Conservation (phyloP, 2,888 invertebrate genomes). For the Hirtodrosophila histrioides region DNA sequence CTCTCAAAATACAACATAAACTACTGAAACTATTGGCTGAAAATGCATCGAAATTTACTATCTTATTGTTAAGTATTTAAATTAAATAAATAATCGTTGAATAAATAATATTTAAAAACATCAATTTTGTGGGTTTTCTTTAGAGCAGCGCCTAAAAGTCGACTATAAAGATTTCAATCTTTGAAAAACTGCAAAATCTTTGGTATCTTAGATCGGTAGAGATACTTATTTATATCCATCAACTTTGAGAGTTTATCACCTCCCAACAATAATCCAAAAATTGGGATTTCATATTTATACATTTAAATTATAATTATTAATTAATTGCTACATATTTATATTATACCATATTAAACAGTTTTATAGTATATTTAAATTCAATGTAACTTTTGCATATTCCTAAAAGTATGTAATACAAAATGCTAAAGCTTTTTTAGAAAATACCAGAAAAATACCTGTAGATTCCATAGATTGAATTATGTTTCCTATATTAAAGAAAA, state of each 20-base stretch:
- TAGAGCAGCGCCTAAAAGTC: conserved; percentile 51
- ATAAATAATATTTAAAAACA: conserved; percentile 6
- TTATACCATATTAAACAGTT: no score
- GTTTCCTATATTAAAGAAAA: no score
- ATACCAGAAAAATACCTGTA: neutral
- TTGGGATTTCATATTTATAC: no score
- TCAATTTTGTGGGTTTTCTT: neutral
- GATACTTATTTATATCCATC: no score
- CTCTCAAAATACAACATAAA: conserved; percentile 6
- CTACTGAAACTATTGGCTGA: conserved; percentile 39
- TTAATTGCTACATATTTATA: no score
- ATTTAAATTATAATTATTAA: no score
- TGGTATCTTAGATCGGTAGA: no score
- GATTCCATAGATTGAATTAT: no score
- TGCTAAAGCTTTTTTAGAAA: neutral
- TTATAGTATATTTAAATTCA: neutral
- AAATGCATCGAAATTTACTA: conserved; percentile 39
- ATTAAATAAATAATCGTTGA: conserved; percentile 70
- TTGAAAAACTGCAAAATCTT: no score
- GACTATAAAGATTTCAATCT: conserved; percentile 12
- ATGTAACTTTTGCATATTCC: neutral
- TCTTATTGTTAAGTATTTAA: conserved; percentile 71
- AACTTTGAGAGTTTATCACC: no score
- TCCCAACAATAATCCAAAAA: no score
- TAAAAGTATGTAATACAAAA: conserved; percentile 18